Base-by-base conservation (phyloP, 2,797 vertebrate species). In the Tenualosa thibaudeaui region DNA sequence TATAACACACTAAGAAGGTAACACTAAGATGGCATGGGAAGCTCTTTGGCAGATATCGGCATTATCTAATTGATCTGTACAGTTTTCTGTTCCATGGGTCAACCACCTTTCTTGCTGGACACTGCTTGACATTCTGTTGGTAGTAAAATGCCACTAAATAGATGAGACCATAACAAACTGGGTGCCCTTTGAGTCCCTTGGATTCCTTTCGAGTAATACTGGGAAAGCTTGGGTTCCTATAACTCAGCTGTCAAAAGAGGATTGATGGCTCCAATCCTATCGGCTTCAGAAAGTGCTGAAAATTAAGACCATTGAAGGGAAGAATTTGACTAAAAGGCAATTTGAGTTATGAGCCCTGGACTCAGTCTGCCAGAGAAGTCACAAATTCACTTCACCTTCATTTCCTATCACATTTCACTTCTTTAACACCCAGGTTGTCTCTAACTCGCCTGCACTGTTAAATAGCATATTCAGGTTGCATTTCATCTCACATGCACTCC, bases 401-500 rank as follows among this genome's bases (percentile, higher is more conserved):
- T 46, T 78, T 9, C 40, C 40, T 78, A 4, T 46, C 71, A 19
- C 68, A 5, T 6, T 9, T 43, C 26, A 40, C 19, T 75, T 71
- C 37, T 37, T 46, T 19, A 19, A 43, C 40, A 22, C 19, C 19
- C 71, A 78, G 71, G 40, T 78, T 40, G 40, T 15, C 37, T 78
- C 17, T 78, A 78, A 78, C 17, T 78, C 19, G 1, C 37, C 71
- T 78, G 71, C 8, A 78, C 17, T 19, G 17, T 22, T 78, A 78
- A 78, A 78, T 46, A 46, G 71, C 43, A 37, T 24, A 78, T 46
- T 43, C 40, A 46, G 71, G 71, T 46, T 78, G 40, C 71, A 78
- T 78, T 78, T 46, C 40, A 78, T 78, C 40, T 46, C 40, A 78
- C 71, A 78, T 46, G 5, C 71, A 78, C 71, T 78, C 71, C 71